phyloP scores from a whole-genome alignment of 2,113 vertebrate species.

The Cavia aperea region DNA sequence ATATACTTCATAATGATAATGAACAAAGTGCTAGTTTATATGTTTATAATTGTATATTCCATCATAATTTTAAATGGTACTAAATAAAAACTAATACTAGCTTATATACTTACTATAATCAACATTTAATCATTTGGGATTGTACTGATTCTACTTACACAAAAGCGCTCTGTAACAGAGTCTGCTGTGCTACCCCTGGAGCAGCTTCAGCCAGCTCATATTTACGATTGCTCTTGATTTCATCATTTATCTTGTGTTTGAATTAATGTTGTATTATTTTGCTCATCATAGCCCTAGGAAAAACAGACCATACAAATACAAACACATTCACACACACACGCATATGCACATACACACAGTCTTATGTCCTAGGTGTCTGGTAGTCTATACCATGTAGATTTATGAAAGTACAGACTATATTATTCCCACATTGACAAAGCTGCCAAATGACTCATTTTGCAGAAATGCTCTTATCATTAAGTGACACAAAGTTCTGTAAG shows the following conservation, averaged over 20 bases:
- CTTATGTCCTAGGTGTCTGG: not conserved
- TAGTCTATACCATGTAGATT: not conserved
- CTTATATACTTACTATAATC: not conserved
- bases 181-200: not conserved
- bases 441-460: not conserved
- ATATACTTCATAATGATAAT: not conserved
- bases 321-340: not conserved
- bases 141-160: not conserved
- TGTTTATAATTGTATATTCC: too few relatives aligned
- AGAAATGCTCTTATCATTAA: not conserved
- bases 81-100: not conserved
- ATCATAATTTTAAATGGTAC: not conserved
- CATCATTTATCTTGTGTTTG: not conserved
- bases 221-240: not conserved
- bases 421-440: not conserved
- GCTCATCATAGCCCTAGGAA: not conserved
- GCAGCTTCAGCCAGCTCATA: not conserved
- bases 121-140: not conserved
- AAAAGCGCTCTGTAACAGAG: not conserved
- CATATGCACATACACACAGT: not conserved
- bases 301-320: not conserved
- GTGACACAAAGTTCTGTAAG: not conserved
- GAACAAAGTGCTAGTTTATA: not conserved
- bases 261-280: not conserved
- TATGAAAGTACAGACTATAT: too few relatives aligned